Conservation (phyloP, 1,140 invertebrate genomes). For the Melanaphis sacchari region DNA sequence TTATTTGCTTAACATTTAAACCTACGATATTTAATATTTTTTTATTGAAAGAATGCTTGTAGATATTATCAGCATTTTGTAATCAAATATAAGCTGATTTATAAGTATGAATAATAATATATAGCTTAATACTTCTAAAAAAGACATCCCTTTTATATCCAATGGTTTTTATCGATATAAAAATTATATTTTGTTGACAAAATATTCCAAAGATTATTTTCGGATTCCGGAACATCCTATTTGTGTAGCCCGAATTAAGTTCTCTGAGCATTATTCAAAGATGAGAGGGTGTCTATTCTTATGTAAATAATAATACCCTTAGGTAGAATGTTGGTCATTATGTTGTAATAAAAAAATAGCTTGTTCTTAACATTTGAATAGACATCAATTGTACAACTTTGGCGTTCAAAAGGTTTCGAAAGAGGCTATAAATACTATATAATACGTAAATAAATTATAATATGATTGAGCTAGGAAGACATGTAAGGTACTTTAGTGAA, state of each 20-base stretch:
- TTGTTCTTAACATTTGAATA: background rate
- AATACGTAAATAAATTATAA: background rate
- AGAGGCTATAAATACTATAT: background rate
- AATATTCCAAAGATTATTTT: constrained; percentile 27
- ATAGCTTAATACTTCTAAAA: background rate
- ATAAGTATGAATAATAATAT: background rate
- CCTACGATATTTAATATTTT: background rate
- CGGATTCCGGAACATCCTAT: background rate
- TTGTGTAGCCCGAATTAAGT: background rate
- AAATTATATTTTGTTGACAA: background rate
- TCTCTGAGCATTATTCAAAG: background rate
- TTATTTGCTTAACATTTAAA: background rate
- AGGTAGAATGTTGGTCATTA: background rate
- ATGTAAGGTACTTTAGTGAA: too few relatives aligned
- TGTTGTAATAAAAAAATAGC: constrained; percentile 25
- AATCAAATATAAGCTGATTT: background rate
- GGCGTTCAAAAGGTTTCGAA: background rate
- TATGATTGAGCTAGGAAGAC: background rate
- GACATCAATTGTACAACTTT: background rate
- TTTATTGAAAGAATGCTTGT: background rate
- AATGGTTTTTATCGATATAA: background rate
- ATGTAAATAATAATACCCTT: constrained; percentile 36
- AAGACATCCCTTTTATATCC: background rate
- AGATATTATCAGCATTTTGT: background rate
- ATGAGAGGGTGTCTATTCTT: constrained; percentile 12